Conservation (phyloP, 37 sponge, comb jelly and placozoan species). For the Beroe ovata region DNA sequence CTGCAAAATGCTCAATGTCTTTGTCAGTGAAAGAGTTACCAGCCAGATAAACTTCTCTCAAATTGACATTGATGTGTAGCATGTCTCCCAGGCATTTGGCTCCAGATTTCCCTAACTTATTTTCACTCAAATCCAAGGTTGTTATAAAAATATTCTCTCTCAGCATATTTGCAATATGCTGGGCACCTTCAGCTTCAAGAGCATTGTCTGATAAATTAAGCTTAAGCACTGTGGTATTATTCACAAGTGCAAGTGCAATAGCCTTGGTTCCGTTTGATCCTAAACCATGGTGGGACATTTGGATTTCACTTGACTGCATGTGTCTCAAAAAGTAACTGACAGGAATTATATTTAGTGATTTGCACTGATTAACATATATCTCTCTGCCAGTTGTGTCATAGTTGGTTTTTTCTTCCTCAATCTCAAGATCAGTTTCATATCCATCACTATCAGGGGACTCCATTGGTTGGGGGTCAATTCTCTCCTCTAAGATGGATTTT, state of each 20-base stretch:
- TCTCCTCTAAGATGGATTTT: not conserved
- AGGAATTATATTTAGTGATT: conserved; percentile 82
- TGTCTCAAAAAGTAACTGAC: conserved; percentile 81
- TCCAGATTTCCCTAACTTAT: conserved; percentile 76
- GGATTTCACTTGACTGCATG: conserved; percentile 69
- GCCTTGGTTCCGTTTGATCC: conserved; percentile 96
- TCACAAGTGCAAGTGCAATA: conserved; percentile 77
- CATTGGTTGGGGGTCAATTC: conserved; percentile 48
- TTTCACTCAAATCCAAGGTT: conserved; percentile 75
- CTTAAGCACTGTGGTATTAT: conserved; percentile 82
- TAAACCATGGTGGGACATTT: conserved; percentile 85
- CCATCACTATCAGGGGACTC: conserved; percentile 75
- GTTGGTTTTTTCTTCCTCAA: conserved; percentile 88
- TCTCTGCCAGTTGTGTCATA: conserved; percentile 87
- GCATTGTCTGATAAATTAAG: conserved; percentile 91
- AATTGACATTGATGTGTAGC: conserved; percentile 65
- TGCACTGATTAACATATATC: conserved; percentile 79
- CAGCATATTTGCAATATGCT: conserved; percentile 89
- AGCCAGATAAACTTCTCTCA: conserved; percentile 51
- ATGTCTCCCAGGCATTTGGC: conserved; percentile 73
- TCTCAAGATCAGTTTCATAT: conserved; percentile 92
- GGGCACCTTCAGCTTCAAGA: conserved; percentile 80
- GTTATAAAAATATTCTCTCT: conserved; percentile 96
- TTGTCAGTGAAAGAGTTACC: conserved; percentile 84
- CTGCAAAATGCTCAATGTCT: conserved; percentile 80